Percentiles rank a stretch among this genome's conserved stretches.
phyloP scores from a whole-genome alignment of 2,797 vertebrate species.

The Corythornis leucogaster region DNA sequence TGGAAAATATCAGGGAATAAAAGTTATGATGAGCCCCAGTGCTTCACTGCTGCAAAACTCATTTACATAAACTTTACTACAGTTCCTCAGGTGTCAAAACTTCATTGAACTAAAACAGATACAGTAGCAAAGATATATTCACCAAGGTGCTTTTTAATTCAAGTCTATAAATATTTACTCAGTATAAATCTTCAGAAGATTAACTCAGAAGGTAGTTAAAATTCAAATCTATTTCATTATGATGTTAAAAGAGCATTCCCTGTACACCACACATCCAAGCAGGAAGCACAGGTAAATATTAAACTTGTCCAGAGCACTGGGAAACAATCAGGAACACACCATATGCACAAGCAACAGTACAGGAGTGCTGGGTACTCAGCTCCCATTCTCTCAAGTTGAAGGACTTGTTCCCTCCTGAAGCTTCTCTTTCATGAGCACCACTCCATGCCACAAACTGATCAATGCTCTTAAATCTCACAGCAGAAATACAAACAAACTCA shows the following conservation, averaged over 20 bases:
- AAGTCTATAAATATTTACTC: constrained; percentile 49
- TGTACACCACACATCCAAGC: background rate
- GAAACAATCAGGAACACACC: background rate
- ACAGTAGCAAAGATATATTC: background rate
- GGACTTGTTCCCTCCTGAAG: background rate
- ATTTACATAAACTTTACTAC: background rate
- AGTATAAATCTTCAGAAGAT: constrained; percentile 3
- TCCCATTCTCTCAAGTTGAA: background rate
- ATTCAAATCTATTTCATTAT: background rate
- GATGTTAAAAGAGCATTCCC: background rate
- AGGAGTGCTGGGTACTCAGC: background rate
- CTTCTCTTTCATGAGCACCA: background rate
- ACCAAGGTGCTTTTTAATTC: background rate
- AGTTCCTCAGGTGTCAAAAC: background rate
- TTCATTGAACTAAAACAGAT: constrained; percentile 15
- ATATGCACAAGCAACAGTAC: background rate
- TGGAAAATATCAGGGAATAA: background rate
- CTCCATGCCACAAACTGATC: background rate
- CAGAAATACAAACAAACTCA: background rate
- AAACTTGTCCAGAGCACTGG: background rate
- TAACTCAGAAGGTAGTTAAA: constrained; percentile 5
- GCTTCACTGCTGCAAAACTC: background rate
- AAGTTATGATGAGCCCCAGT: background rate
- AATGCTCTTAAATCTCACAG: background rate
- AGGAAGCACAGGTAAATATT: background rate